Evolutionary conservation across 2,797 vertebrate genomes (phyloP).

Genomic region (Holocentrus rufus): DNA sequence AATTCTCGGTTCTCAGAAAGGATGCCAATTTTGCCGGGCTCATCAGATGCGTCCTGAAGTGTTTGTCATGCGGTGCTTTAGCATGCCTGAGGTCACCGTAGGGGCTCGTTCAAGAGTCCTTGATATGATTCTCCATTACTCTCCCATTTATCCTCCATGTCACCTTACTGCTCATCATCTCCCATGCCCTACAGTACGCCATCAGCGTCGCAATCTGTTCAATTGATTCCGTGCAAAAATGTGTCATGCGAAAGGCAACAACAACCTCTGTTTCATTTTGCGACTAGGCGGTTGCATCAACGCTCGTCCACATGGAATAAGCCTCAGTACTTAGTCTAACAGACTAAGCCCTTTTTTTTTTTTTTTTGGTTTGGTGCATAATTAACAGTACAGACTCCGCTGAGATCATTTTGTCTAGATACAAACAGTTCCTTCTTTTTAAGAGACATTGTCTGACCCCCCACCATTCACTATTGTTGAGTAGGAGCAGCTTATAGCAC

Average conservation of each 20-base stretch:
- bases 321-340: neutral
- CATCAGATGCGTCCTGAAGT: conserved; percentile 50
- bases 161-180: conserved; percentile 55
- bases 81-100: conserved; percentile 41
- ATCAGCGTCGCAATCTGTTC: conserved; percentile 25
- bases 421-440: neutral
- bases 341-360: neutral
- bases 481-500: conserved; percentile 26
- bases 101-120: conserved; percentile 55
- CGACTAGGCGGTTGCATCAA: neutral
- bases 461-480: conserved; percentile 31
- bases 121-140: conserved; percentile 51
- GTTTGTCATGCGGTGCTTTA: conserved; percentile 48
- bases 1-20: conserved; percentile 43
- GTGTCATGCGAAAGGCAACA: conserved; percentile 8
- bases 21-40: conserved; percentile 39
- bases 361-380: neutral
- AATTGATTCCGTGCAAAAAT: conserved; percentile 20
- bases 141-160: conserved; percentile 52
- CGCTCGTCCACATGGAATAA: neutral
- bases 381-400: neutral
- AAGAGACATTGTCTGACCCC: conserved; percentile 32
- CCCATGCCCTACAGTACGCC: conserved; percentile 32
- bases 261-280: conserved; percentile 3
- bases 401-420: conserved; percentile 26